These are phyloP conservation scores for Lycorma delicatula DNA, from an alignment of 1,140 invertebrate species.

Conservation along the genomic window DNA sequence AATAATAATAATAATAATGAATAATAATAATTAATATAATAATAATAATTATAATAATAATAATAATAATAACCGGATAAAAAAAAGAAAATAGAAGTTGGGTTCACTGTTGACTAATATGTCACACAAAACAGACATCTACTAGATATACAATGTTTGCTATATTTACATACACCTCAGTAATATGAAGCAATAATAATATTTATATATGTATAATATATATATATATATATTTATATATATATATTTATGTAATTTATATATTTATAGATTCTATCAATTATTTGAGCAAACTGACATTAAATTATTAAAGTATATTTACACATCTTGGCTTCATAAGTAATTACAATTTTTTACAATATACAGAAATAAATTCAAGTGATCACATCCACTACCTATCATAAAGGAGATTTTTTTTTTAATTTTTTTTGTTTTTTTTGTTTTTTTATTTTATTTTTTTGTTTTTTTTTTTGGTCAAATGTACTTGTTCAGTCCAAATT, in stretches of 20 bases:
- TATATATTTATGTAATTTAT: conserved; percentile 19
- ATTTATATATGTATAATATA: no score
- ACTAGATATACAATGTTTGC: conserved; percentile 20
- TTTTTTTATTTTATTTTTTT: no score
- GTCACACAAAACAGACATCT: conserved; percentile 28
- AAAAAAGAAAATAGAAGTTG: conserved; percentile 26
- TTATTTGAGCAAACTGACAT: conserved; percentile 31
- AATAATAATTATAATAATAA: no score
- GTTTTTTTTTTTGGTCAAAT: conserved; percentile 18
- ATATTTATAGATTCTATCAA: conserved; percentile 26
- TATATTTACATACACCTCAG: conserved; percentile 20
- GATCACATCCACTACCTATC: conserved; percentile 11
- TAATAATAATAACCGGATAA: conserved; percentile 27
- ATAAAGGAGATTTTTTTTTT: conserved; percentile 7
- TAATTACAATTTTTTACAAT: conserved; percentile 17
- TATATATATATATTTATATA: conserved; percentile 14
- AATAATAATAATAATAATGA: no score
- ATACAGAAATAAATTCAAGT: conserved; percentile 15
- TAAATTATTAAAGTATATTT: conserved; percentile 25
- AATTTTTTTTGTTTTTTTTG: no score
- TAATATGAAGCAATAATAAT: conserved; percentile 5
- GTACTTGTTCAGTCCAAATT: conserved; percentile 10
- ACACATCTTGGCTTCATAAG: conserved; percentile 18
- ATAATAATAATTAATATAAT: no score
- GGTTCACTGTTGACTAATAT: conserved; percentile 23